phyloP scores from a whole-genome alignment of 1,140 invertebrate genomes.

The Tribolium castaneum region DNA sequence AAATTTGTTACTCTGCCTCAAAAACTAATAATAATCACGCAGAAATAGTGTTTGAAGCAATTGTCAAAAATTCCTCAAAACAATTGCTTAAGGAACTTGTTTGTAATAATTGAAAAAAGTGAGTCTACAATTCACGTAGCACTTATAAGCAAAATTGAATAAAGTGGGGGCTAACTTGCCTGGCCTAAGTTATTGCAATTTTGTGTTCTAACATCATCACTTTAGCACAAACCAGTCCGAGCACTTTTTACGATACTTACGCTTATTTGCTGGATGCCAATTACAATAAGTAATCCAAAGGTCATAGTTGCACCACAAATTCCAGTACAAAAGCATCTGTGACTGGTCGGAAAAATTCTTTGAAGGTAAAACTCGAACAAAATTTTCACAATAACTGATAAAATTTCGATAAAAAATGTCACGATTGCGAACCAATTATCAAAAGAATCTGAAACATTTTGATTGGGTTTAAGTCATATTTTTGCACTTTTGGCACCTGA shows the following conservation, averaged over 20 bases:
- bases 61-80: too few relatives aligned
- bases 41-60: too few relatives aligned
- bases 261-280: not conserved
- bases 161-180: too few relatives aligned
- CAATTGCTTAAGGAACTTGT: too few relatives aligned
- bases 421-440: not conserved
- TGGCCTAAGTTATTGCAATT: not conserved
- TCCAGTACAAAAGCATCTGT: not conserved
- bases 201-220: not conserved
- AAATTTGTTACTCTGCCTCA: too few relatives aligned
- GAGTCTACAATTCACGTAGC: too few relatives aligned
- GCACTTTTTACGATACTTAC: not conserved
- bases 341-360: conserved; percentile 8
- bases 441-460: not conserved
- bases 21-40: too few relatives aligned
- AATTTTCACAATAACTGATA: not conserved
- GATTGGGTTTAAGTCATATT: not conserved
- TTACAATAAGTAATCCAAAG: not conserved
- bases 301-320: not conserved
- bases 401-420: not conserved
- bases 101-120: too few relatives aligned
- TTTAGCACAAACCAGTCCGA: too few relatives aligned
- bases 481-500: not conserved
- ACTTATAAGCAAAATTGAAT: too few relatives aligned
- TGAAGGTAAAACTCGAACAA: conserved; percentile 2